Base-by-base conservation (phyloP, 2,797 vertebrate species). In the Myiothlypis coronata region DNA sequence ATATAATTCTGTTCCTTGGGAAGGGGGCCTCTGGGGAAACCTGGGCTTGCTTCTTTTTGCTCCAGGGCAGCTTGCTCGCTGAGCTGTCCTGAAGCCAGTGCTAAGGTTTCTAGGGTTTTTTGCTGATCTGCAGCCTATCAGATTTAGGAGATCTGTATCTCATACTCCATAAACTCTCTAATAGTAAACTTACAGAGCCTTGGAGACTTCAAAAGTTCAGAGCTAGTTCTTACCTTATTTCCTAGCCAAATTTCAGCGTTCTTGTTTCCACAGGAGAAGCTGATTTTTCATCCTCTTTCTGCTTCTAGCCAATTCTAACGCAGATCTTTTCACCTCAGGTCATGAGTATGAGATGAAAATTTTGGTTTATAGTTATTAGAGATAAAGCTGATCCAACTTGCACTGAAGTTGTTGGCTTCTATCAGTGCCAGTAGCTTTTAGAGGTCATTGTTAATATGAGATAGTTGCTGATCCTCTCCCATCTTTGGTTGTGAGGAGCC, bases 171-270 rank as follows among this genome's bases (percentile, higher is more conserved):
- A 90, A 94, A 91, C 55, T 95, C n/a, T 78, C 67, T 68, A 77
- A 84, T 34, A 77, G 70, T 91, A 71, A 92, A 90, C 30, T 82
- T 87, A 72, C n/a, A 87, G 70, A 94, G 68, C 94, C 88, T 91
- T 93, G 49, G 92, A 96, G 88, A 79, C 77, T 82, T 96, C n/a
- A 67, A 8, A 93, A 94, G 80, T 89, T 93, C 88, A 89, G 67
- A 95, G 37, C 32, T 93, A 68, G 55, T 84, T 90, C 59, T 85
- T 89, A 61, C n/a, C 81, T 92, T 84, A 79, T 92, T 90, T 95
- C 34, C 34, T 72, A 93, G 92, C 63, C 80, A 95, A 72, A 63
- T 93, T 82, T 84, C 67, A 27, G 22, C 43, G 56, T 74, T 93
- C 56, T 67, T 72, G 8, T 90, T 94, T 94, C 60, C 78, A 92